A percentile compares a stretch with the other conserved stretches of the same genome.
Evolutionary conservation across 1,140 invertebrate species (phyloP).

Genomic region (Elymnias hypermnestra): DNA sequence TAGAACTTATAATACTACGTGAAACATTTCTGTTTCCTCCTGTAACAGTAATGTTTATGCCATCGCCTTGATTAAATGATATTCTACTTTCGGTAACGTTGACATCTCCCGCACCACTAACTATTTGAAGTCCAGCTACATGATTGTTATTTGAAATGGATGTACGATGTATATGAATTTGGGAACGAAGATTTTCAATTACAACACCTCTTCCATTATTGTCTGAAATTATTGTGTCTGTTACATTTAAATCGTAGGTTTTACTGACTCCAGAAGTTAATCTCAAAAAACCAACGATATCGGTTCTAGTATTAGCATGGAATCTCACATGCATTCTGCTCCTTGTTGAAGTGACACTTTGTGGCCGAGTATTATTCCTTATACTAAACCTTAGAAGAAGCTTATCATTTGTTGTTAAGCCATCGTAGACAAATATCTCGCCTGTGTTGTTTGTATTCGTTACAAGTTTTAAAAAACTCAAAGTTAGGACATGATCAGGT

Average conservation of each 20-base stretch:
- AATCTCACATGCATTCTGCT: slow-evolving; percentile 88
- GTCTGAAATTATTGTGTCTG: slow-evolving; percentile 87
- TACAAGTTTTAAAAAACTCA: slow-evolving; percentile 87
- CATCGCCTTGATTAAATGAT: slow-evolving; percentile 93
- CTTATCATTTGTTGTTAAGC: slow-evolving; percentile 81
- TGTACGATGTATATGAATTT: slow-evolving; percentile 86
- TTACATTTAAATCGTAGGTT: slow-evolving; percentile 92
- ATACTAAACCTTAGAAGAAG: slow-evolving; percentile 82
- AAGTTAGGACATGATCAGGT: slow-evolving; percentile 86
- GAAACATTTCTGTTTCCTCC: slow-evolving; percentile 94
- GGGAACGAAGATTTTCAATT: slow-evolving; percentile 89
- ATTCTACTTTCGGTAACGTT: slow-evolving; percentile 94
- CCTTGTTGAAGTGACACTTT: slow-evolving; percentile 87
- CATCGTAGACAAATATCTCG: slow-evolving; percentile 86
- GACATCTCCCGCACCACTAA: slow-evolving; percentile 91
- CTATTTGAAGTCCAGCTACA: slow-evolving; percentile 90
- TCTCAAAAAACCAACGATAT: slow-evolving; percentile 84
- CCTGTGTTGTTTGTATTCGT: slow-evolving; percentile 85
- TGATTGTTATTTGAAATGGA: slow-evolving; percentile 92
- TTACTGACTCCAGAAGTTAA: slow-evolving; percentile 87
- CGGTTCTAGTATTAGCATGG: slow-evolving; percentile 80
- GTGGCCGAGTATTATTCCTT: slow-evolving; percentile 87
- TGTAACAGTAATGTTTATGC: slow-evolving; percentile 92
- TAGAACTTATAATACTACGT: slow-evolving; percentile 85
- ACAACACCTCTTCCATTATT: slow-evolving; percentile 96